phyloP scores from a whole-genome alignment of 1,140 invertebrate species.

The Drosophila paulistorum region DNA sequence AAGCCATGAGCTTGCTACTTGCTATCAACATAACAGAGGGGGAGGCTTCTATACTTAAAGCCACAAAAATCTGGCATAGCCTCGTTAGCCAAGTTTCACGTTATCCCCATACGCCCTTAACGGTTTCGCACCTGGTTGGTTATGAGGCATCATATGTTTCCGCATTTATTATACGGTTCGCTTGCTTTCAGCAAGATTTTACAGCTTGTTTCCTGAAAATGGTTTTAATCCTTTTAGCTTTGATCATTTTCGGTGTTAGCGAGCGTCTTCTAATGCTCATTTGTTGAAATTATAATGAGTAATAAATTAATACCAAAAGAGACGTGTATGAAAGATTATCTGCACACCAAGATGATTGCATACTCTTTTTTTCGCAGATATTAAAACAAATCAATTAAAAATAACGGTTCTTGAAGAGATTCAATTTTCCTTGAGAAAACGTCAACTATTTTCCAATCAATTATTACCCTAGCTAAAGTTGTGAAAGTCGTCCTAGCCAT shows the following conservation, averaged over 20 bases:
- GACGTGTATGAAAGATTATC: neutral
- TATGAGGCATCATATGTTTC: slow-evolving; percentile 45
- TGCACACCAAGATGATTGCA: too few relatives aligned
- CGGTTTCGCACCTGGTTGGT: slow-evolving; percentile 51
- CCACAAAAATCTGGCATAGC: slow-evolving; percentile 71
- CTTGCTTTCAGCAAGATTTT: slow-evolving; percentile 39
- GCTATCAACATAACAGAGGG: slow-evolving; percentile 39
- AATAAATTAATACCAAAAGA: neutral
- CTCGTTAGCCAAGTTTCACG: slow-evolving; percentile 34
- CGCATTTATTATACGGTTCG: slow-evolving; percentile 63
- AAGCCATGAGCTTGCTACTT: slow-evolving; percentile 30
- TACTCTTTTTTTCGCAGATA: too few relatives aligned
- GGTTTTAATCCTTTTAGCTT: slow-evolving; percentile 67
- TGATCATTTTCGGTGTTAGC: slow-evolving; percentile 47
- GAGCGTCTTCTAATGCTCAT: slow-evolving; percentile 45
- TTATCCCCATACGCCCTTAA: slow-evolving; percentile 32
- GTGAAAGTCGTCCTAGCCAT: too few relatives aligned
- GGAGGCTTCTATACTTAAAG: slow-evolving; percentile 51
- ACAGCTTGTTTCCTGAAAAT: slow-evolving; percentile 61
- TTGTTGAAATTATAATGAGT: slow-evolving; percentile 68
- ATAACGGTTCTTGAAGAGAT: too few relatives aligned
- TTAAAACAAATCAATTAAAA: too few relatives aligned
- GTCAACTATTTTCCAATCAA: too few relatives aligned
- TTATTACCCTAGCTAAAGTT: too few relatives aligned
- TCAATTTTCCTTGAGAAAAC: too few relatives aligned